A percentile compares a stretch with the other conserved stretches of the same genome.
Conservation (phyloP, 1,140 invertebrate species). For the Akabosia matsudoensis region DNA sequence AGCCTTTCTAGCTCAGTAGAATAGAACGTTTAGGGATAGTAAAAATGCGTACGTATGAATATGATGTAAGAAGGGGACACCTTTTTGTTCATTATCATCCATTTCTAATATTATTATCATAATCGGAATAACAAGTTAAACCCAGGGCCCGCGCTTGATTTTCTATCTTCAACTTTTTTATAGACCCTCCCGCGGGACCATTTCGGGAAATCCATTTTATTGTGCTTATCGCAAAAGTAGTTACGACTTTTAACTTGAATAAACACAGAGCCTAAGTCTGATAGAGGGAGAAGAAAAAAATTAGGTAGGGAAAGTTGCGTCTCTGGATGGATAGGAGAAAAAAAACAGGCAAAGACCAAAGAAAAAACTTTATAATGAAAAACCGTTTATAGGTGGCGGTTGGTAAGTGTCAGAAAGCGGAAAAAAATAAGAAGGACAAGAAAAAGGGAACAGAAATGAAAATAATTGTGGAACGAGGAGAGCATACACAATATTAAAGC, state of each 20-base stretch:
- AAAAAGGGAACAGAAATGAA: conserved; percentile 39
- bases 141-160: not conserved
- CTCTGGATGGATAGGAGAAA: not conserved
- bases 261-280: too few species aligned
- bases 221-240: conserved; percentile 47
- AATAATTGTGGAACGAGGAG: conserved; percentile 46
- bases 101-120: not conserved
- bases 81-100: not conserved
- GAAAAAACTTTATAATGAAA: too few species aligned
- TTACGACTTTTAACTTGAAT: too few species aligned
- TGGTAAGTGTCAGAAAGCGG: too few species aligned
- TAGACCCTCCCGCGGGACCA: not conserved
- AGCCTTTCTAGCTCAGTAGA: too few species aligned
- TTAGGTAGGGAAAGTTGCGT: not conserved
- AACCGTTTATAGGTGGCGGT: too few species aligned
- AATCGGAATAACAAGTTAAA: not conserved
- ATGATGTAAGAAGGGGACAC: not conserved
- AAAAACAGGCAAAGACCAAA: too few species aligned
- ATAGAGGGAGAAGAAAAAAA: too few species aligned
- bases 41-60: too few species aligned
- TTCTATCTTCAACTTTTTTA: not conserved
- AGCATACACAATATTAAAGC: conserved; percentile 36
- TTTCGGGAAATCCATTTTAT: conserved; percentile 30
- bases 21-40: too few species aligned
- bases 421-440: too few species aligned